Evolutionary conservation across 2,888 invertebrate genomes (phyloP).

Genomic region (Linnaemya tessellans): DNA sequence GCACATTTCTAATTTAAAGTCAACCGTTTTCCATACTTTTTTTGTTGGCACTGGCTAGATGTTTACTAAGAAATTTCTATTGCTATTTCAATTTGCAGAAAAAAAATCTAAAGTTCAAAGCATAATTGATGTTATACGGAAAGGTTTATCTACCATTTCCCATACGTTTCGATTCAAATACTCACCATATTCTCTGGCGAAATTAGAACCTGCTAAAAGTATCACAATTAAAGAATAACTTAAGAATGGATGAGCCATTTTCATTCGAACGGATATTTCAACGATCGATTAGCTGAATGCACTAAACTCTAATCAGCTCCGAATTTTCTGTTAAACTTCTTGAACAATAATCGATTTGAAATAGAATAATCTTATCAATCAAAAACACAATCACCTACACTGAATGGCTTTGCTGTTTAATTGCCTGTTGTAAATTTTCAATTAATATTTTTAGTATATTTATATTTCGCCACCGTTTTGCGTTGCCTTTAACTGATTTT

Average conservation of each 20-base stretch:
- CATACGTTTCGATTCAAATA: background rate
- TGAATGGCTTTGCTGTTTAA: conserved; percentile 11
- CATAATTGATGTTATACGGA: too few relatives aligned
- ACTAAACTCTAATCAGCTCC: conserved; percentile 43
- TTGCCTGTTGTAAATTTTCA: conserved; percentile 59
- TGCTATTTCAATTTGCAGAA: too few relatives aligned
- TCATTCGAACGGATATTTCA: background rate
- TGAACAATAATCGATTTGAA: conserved; percentile 27
- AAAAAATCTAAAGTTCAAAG: too few relatives aligned
- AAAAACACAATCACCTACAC: background rate
- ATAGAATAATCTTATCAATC: conserved; percentile 62
- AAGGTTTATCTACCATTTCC: too few relatives aligned
- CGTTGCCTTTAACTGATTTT: background rate
- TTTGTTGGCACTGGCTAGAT: too few relatives aligned
- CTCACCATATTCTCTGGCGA: conserved; percentile 61
- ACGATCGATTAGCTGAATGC: conserved; percentile 22
- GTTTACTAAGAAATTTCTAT: too few relatives aligned
- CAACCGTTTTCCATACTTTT: too few relatives aligned
- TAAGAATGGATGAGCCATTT: conserved; percentile 10
- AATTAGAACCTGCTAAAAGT: conserved; percentile 1
- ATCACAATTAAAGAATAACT: conserved; percentile 21
- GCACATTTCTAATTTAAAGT: too few relatives aligned
- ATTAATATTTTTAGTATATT: background rate
- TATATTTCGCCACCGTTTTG: background rate
- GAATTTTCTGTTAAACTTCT: conserved; percentile 25